Base-by-base conservation (phyloP, 2,797 vertebrate species). In the Oreortyx pictus region DNA sequence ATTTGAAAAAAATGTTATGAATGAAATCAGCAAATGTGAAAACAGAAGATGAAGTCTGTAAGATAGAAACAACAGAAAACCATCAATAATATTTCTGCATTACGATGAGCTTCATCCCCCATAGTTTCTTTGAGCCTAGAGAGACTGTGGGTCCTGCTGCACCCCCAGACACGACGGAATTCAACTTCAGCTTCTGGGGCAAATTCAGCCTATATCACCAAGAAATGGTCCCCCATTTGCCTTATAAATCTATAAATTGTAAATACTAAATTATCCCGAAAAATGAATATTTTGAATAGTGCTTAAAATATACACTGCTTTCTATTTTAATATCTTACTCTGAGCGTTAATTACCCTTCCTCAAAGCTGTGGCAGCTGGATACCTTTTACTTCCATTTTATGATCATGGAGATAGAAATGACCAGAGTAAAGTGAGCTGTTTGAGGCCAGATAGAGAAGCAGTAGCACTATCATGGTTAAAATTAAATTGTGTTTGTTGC, bases 1-100 rank as follows among this genome's bases (percentile, higher is more conserved):
- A 66, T 72, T 89, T 85, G 27, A 29, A 88, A 59, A 71, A 82
- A 75, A 90, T 16, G 31, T 59, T 86, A 60, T 70, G 62, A 74
- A 86, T 86, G 56, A 95, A 82, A 41, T 44, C 73, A 89, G 31
- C 31, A 90, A 93, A 90, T n/a, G 82, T 19, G 35, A 57, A 93
- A 86, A 52, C 29, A 82, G 64, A 87, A 82, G 82, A 88, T 18
- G 20, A 90, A 57, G 18, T 4, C 81, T 3, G 3, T 57, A 78
- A 65, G 72, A 86, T 18, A 82, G 52, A 90, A 88, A 62, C 15
- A 90, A 62, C 24, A 64, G 12, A 14, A 49, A 75, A 43, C 29
- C 81, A 24, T 60, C 56, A 70, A 50, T 46, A 86, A 54, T 27
- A 66, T 8, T 1, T 46, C 24, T 65, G 33, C 5, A 11, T 57